Base-by-base conservation (phyloP, 64 coral and sea anemone species). In the Montipora cactus region DNA sequence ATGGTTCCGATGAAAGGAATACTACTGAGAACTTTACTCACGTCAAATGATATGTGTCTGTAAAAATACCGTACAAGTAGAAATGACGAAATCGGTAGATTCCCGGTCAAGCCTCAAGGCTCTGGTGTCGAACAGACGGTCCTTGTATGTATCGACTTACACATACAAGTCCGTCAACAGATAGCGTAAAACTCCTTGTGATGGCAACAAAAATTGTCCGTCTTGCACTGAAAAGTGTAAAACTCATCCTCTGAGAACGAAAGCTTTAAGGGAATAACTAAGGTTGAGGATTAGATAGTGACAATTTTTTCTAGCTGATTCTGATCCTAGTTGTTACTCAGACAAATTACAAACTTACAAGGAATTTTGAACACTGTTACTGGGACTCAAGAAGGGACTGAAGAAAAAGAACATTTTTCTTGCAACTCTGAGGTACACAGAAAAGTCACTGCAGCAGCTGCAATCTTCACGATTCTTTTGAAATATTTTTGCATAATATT, bases 401-500 rank as follows among this genome's bases (percentile, higher is more conserved):
- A 59, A 61, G 13, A 72, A 72, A 50, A 20, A 48, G 45, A 72
- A 50, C 82, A 86, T 49, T 15, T 50, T 50, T 51, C 46, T 19
- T 25, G 13, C 66, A 20, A 50, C 15, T 47, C 25, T 86, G 0
- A 84, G 15, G 21, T 46, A 22, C 16, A 72, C 62, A 49, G 61
- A 86, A 48, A 8, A 22, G 45, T 44, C 16, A 72, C 47, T 12
- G 14, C 37, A 84, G 95, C 95, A 94, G 96, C 96, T 81, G 93
- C 52, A 87, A 59, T 14, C 47, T 73, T 84, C 90, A 90, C 70
- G 80, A 84, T 75, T 71, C 85, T 80, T 95, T 98, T 92, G 79
- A 88, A 89, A 95, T 91, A 95, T 92, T 88, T 95, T 98, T 95
- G 96, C 93, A 98, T 98, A 98, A 98, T 74, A 94, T 98, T 98